Base-by-base conservation (phyloP, 1,140 invertebrate genomes). In the Eufriesea mexicana region DNA sequence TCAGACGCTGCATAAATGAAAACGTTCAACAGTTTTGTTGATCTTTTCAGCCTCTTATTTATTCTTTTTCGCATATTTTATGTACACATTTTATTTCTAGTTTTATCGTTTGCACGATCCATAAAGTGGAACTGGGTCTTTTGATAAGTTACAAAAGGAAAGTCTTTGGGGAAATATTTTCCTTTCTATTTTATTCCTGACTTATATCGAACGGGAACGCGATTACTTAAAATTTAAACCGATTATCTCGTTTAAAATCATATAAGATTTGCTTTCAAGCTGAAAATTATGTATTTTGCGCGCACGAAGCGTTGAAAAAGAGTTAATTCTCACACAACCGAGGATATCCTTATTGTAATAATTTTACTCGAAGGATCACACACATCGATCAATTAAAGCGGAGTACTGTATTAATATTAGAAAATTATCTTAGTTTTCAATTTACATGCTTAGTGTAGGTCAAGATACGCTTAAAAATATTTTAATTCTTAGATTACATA, bases 331-430 rank as follows among this genome's bases (percentile, higher is more conserved):
- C n/a, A 20, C 67, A 8, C 49, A 25, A 25, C 45, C 45, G 25
- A 68, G 42, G 42, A 68, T 47, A 68, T 47, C 35, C 45, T 68
- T 47, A 68, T 25, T n/a, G n/a, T n/a, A n/a, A n/a, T n/a, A n/a
- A n/a, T n/a, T n/a, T n/a, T n/a, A n/a, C n/a, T n/a, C n/a, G n/a
- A n/a, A n/a, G n/a, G n/a, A n/a, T n/a, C n/a, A n/a, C n/a, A n/a
- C n/a, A n/a, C n/a, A n/a, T n/a, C n/a, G n/a, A n/a, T n/a, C n/a
- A n/a, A n/a, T n/a, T n/a, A n/a, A n/a, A n/a, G n/a, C n/a, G n/a
- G n/a, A n/a, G n/a, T n/a, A n/a, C n/a, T n/a, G n/a, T n/a, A n/a
- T n/a, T n/a, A n/a, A n/a, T n/a, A n/a, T n/a, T n/a, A n/a, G n/a
- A n/a, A n/a, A n/a, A n/a, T n/a, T n/a, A n/a, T n/a, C n/a, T n/a